These are phyloP conservation scores for Anagyrus pseudococci DNA, from an alignment of 2,888 invertebrate species.

Conservation along the genomic window DNA sequence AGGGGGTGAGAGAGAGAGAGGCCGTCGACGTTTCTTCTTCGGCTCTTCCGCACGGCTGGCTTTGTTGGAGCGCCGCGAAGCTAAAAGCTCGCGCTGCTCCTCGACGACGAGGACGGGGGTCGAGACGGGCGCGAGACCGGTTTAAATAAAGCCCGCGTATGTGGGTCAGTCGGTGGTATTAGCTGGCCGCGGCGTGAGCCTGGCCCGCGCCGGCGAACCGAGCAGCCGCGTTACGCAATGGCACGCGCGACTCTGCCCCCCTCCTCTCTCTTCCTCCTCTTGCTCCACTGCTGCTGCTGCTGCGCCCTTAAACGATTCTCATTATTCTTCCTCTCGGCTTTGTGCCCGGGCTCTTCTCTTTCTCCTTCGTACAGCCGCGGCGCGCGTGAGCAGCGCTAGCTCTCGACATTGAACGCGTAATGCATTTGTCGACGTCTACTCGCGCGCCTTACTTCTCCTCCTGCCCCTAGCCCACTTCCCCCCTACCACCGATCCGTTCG, in stretches of 20 bases:
- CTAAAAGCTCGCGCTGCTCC: conserved; percentile 52
- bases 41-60: no score
- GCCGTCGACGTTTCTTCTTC: no score
- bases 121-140: conserved; percentile 51
- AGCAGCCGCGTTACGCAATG: conserved; percentile 45
- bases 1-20: background rate
- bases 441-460: no score
- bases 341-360: no score
- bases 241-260: conserved; percentile 46
- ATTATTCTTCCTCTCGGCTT: background rate
- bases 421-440: no score
- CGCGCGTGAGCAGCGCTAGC: no score
- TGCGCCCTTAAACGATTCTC: background rate
- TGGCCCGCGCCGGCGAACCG: no score
- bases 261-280: background rate
- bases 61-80: no score
- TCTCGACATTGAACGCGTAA: no score
- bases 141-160: conserved; percentile 61
- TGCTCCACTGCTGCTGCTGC: background rate
- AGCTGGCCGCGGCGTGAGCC: background rate
- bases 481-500: no score
- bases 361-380: no score
- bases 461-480: no score
- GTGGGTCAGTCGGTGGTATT: conserved; percentile 60
- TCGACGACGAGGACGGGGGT: conserved; percentile 35